These are phyloP conservation scores for Dryococelus australis DNA, from an alignment of 2,888 invertebrate species.

Conservation along the genomic window DNA sequence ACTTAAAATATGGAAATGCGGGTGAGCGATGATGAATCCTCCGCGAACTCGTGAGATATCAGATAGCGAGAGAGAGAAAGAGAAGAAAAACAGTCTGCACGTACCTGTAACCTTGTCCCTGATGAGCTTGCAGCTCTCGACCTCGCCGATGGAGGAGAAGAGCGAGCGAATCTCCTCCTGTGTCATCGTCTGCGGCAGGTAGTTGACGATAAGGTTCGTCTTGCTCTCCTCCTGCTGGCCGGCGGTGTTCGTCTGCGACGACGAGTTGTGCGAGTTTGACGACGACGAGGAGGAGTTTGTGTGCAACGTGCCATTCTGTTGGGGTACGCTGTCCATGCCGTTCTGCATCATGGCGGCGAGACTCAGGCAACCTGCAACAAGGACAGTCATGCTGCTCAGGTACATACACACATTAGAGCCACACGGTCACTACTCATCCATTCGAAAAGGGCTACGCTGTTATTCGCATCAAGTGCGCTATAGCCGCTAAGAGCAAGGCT, in stretches of 20 bases:
- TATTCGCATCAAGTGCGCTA: too few relatives aligned
- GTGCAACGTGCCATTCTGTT: constrained; percentile 75
- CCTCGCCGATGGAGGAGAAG: constrained; percentile 98
- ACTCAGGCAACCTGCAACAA: constrained; percentile 46
- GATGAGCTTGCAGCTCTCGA: constrained; percentile 99
- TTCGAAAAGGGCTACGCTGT: too few relatives aligned
- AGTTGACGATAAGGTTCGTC: constrained; percentile 99
- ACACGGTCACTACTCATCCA: too few relatives aligned
- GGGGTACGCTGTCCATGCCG: constrained; percentile 81
- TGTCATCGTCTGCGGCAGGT: constrained; percentile 99
- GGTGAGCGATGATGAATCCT: neutral
- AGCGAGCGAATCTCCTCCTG: constrained; percentile 98
- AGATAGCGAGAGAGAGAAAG: neutral
- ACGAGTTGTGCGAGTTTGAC: constrained; percentile 55
- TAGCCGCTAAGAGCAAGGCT: too few relatives aligned
- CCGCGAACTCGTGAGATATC: constrained; percentile 10
- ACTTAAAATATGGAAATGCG: too few relatives aligned
- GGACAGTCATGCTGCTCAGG: too few relatives aligned
- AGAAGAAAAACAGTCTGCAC: constrained; percentile 44
- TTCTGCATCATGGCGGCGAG: constrained; percentile 76
- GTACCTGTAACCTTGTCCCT: constrained; percentile 96
- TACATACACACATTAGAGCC: too few relatives aligned
- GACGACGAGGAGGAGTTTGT: constrained; percentile 54
- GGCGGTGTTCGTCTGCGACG: constrained; percentile 57
- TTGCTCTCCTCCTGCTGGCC: constrained; percentile 89